phyloP scores from a whole-genome alignment of 2,888 invertebrate species.

The Neria commutata region DNA sequence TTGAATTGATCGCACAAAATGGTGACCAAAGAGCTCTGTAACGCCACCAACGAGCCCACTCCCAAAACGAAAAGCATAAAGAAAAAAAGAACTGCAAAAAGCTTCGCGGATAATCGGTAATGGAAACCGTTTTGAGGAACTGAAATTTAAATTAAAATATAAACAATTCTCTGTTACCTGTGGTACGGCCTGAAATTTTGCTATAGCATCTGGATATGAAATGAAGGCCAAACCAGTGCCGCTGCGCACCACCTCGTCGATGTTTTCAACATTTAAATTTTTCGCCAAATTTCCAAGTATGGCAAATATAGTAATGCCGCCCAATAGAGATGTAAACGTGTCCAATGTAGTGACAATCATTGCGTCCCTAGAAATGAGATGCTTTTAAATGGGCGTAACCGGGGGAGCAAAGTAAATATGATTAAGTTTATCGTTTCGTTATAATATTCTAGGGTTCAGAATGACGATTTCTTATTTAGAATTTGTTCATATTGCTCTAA shows the following conservation, averaged over 20 bases:
- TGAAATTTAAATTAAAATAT: too few relatives aligned
- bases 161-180: too few relatives aligned
- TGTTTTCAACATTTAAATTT: constrained; percentile 66
- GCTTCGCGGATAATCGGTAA: constrained; percentile 44
- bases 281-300: constrained; percentile 79
- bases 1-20: constrained; percentile 73
- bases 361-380: constrained; percentile 68
- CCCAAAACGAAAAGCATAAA: constrained; percentile 81
- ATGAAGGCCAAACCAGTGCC: constrained; percentile 82
- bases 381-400: too few relatives aligned
- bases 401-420: too few relatives aligned
- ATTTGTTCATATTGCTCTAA: too few relatives aligned
- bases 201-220: constrained; percentile 82
- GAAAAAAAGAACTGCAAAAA: constrained; percentile 83
- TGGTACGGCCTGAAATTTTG: constrained; percentile 73
- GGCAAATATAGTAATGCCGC: constrained; percentile 81
- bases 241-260: constrained; percentile 71
- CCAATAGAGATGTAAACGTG: constrained; percentile 78
- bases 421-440: too few relatives aligned
- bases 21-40: constrained; percentile 71
- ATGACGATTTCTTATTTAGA: too few relatives aligned
- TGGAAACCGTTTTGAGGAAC: too few relatives aligned
- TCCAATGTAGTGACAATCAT: constrained; percentile 81
- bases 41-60: constrained; percentile 75
- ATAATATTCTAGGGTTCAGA: too few relatives aligned